A percentile compares a stretch with the other conserved stretches of the same genome.
Evolutionary conservation across 2,888 invertebrate species (phyloP).

Genomic region (Noctua comes): DNA sequence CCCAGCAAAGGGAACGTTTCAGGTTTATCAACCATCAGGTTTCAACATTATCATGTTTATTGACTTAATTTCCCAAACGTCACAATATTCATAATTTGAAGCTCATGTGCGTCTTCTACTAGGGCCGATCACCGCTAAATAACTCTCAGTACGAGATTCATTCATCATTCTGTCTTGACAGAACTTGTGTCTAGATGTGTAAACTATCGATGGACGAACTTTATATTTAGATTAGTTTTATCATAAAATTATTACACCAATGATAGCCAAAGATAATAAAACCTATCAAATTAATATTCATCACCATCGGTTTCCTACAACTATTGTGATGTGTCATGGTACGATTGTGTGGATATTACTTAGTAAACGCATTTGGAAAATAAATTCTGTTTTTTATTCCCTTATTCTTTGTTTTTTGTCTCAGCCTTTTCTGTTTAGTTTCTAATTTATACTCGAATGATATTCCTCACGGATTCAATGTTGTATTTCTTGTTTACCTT

Average conservation of each 20-base stretch:
- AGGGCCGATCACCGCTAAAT: neutral
- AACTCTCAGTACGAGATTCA: neutral
- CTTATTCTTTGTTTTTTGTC: neutral
- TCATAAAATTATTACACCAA: neutral
- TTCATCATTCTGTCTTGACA: neutral
- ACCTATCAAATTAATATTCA: neutral
- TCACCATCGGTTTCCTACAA: neutral
- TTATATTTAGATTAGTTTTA: neutral
- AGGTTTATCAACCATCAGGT: neutral
- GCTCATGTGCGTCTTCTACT: neutral
- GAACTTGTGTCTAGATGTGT: neutral
- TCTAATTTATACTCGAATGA: neutral
- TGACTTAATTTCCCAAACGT: neutral
- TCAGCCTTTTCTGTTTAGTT: neutral
- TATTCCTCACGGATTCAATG: neutral
- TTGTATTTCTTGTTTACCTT: neutral
- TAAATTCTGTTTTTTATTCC: neutral
- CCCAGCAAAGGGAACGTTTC: neutral
- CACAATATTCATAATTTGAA: neutral
- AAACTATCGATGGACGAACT: neutral
- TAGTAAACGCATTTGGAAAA: neutral
- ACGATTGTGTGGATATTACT: neutral
- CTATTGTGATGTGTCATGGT: too few species aligned
- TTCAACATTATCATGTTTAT: neutral
- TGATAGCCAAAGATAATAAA: neutral